Percentiles rank a stretch among this genome's conserved stretches.
Conservation (phyloP, 2,797 vertebrate species). For the Saxicola maurus region DNA sequence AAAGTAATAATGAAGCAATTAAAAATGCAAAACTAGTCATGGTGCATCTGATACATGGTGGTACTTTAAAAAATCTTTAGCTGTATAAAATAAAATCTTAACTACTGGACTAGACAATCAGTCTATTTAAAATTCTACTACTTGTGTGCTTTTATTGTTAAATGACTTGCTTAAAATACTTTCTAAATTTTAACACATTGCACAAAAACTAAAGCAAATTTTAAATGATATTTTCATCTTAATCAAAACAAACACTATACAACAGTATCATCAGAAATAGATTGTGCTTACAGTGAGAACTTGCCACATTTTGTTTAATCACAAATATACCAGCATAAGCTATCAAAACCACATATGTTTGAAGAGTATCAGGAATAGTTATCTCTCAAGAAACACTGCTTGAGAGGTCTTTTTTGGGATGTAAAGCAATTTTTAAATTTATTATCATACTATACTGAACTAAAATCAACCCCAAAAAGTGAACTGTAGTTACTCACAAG, state of each 20-base stretch:
- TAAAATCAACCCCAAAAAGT: neutral
- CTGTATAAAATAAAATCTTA: neutral
- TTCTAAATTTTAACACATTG: neutral
- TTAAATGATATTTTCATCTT: neutral
- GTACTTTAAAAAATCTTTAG: neutral
- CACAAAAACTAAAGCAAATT: neutral
- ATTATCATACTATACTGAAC: neutral
- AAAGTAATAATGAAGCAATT: neutral
- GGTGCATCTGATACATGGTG: neutral
- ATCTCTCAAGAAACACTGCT: neutral
- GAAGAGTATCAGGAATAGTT: neutral
- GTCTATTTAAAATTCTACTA: neutral
- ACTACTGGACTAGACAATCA: neutral
- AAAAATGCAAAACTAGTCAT: neutral
- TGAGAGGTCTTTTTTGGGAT: neutral
- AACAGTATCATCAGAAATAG: neutral
- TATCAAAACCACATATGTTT: neutral
- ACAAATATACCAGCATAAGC: neutral
- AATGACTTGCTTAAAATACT: neutral
- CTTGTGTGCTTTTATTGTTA: neutral
- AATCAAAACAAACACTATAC: neutral
- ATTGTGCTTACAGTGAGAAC: neutral
- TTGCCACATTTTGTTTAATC: neutral
- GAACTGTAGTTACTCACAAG: slow-evolving; percentile 76
- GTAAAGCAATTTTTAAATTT: neutral